phyloP scores from a whole-genome alignment of 2,888 invertebrate genomes.

The Oxyteleia sp. region DNA sequence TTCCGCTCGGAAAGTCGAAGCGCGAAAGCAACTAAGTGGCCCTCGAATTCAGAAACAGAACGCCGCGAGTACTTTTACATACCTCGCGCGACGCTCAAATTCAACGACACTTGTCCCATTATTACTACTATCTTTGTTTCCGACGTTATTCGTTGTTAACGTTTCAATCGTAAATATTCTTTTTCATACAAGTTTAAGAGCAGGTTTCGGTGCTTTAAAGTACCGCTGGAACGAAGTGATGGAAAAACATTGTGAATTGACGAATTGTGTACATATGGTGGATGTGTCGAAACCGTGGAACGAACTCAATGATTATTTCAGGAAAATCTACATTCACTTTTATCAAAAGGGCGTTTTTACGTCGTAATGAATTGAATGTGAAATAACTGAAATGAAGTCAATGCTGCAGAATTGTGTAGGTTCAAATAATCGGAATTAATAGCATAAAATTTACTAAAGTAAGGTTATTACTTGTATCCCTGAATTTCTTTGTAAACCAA shows the following conservation, averaged over 20 bases:
- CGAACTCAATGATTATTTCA: too few species aligned
- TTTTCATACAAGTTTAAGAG: conserved; percentile 1
- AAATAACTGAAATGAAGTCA: too few species aligned
- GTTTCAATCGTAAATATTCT: conserved; percentile 27
- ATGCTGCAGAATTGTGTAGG: too few species aligned
- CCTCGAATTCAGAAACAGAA: conserved; percentile 53
- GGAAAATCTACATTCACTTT: not conserved
- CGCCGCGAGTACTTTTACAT: conserved; percentile 54
- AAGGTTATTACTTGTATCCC: too few species aligned
- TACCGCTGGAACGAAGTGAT: not conserved
- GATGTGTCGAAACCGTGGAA: too few species aligned
- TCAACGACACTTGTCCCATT: conserved; percentile 52
- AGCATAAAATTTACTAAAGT: too few species aligned
- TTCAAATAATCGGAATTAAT: too few species aligned
- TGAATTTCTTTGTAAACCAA: too few species aligned
- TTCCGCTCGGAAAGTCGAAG: conserved; percentile 34
- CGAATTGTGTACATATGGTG: too few species aligned
- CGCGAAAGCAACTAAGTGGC: conserved; percentile 43
- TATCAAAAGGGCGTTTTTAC: too few species aligned
- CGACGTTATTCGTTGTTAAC: conserved; percentile 22
- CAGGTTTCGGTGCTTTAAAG: not conserved
- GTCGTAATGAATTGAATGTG: too few species aligned
- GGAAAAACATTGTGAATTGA: not conserved
- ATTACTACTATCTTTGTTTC: conserved; percentile 46
- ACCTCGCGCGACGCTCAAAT: conserved; percentile 26